These are phyloP conservation scores for Gila orcuttii DNA, from an alignment of 2,113 vertebrate species.

Conservation along the genomic window DNA sequence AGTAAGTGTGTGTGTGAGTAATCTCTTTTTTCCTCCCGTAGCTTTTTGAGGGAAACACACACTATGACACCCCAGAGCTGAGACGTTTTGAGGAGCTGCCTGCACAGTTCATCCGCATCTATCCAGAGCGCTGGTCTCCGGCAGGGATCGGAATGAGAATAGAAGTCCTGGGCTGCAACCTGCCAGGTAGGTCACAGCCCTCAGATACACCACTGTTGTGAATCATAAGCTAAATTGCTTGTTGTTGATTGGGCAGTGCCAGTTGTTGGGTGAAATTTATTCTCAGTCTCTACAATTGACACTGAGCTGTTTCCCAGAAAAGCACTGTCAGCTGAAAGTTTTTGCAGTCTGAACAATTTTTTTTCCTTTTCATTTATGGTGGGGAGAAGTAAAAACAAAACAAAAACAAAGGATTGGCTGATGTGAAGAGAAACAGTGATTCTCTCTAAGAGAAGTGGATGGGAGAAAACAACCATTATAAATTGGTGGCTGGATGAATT, in stretches of 20 bases:
- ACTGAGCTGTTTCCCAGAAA: neutral
- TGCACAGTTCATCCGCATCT: slow-evolving; percentile 87
- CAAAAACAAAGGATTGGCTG: neutral
- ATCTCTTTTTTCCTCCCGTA: slow-evolving; percentile 57
- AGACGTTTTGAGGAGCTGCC: slow-evolving; percentile 88
- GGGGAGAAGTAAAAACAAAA: neutral
- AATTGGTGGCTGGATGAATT: neutral
- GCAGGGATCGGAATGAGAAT: slow-evolving; percentile 97
- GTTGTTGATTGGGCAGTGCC: slow-evolving; percentile 1
- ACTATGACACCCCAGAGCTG: slow-evolving; percentile 93
- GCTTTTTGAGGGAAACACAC: slow-evolving; percentile 96
- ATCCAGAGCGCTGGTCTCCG: slow-evolving; percentile 94
- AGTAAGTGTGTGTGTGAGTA: neutral
- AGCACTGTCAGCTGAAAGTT: slow-evolving; percentile 5
- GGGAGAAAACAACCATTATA: slow-evolving; percentile 10
- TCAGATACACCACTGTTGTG: neutral
- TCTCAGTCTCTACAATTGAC: neutral
- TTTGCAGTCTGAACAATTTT: neutral
- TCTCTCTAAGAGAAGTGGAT: neutral
- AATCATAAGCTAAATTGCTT: neutral
- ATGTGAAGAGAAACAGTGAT: neutral
- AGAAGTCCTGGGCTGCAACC: slow-evolving; percentile 94
- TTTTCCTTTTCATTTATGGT: slow-evolving; percentile 12
- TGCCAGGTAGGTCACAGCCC: slow-evolving; percentile 84
- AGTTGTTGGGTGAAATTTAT: slow-evolving; percentile 10